These are phyloP conservation scores for Acanthaster planci DNA, from an alignment of 35 echinoderm and acorn worm genomes.

Conservation along the genomic window DNA sequence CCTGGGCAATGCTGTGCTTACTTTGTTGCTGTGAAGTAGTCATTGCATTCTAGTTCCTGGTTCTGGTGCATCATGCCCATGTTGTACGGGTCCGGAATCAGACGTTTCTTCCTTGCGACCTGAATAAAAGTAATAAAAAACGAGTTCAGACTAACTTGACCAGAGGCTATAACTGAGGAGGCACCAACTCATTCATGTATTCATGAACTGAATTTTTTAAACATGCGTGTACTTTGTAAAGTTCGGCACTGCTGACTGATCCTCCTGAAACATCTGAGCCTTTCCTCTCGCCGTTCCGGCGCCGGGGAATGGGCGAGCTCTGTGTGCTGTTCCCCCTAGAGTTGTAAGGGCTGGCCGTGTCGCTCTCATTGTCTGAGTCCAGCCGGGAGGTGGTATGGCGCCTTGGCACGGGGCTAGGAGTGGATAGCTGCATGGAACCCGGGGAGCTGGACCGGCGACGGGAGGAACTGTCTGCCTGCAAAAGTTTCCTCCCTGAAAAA, in stretches of 20 bases:
- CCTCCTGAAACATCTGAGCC: slow-evolving; percentile 78
- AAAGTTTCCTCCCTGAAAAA: slow-evolving; percentile 9
- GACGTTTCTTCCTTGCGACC: slow-evolving; percentile 60
- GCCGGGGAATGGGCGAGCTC: slow-evolving; percentile 56
- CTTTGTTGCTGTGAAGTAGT: slow-evolving; percentile 89
- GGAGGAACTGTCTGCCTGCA: slow-evolving; percentile 19
- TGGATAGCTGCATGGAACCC: slow-evolving; percentile 28
- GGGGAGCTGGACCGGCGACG: background rate
- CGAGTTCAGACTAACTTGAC: no score
- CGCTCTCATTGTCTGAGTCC: slow-evolving; percentile 92
- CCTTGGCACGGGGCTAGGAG: slow-evolving; percentile 32
- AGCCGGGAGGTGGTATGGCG: slow-evolving; percentile 24
- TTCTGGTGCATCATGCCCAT: slow-evolving; percentile 71
- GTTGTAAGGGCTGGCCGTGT: slow-evolving; percentile 71
- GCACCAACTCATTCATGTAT: no score
- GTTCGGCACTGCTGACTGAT: slow-evolving; percentile 74
- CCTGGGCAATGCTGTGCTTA: slow-evolving; percentile 61
- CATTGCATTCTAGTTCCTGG: slow-evolving; percentile 43
- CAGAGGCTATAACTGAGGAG: no score
- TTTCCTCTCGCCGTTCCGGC: slow-evolving; percentile 56
- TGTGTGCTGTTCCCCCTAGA: slow-evolving; percentile 77
- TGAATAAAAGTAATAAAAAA: slow-evolving; percentile 37
- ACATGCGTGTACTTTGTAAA: slow-evolving; percentile 65
- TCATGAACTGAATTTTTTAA: background rate
- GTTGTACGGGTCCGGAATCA: slow-evolving; percentile 93